These are phyloP conservation scores for Dascillus cervinus DNA, from an alignment of 2,888 invertebrate genomes.

Conservation along the genomic window DNA sequence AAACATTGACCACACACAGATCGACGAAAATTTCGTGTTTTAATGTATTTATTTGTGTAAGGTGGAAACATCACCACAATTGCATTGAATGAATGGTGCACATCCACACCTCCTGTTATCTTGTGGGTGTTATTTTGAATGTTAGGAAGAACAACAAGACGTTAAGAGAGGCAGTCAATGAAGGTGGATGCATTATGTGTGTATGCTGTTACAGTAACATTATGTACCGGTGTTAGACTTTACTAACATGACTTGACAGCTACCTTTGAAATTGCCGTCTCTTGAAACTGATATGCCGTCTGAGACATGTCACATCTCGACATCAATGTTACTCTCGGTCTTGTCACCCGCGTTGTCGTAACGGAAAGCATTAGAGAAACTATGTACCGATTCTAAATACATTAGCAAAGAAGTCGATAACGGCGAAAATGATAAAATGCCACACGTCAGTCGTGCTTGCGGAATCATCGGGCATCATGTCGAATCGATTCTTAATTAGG, in stretches of 20 bases:
- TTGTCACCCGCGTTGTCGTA: slow-evolving; percentile 23
- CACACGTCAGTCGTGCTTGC: background rate
- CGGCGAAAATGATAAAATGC: background rate
- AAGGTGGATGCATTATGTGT: slow-evolving; percentile 16
- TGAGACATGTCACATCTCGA: slow-evolving; percentile 24
- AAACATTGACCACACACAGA: no score
- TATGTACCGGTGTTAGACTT: slow-evolving; percentile 23
- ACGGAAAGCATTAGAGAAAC: slow-evolving; percentile 7
- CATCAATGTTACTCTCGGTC: slow-evolving; percentile 23
- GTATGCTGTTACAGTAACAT: slow-evolving; percentile 24
- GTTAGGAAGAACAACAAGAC: no score
- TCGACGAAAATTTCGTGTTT: no score
- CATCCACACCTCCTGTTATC: no score
- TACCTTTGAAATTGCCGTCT: slow-evolving; percentile 32
- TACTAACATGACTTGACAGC: slow-evolving; percentile 35
- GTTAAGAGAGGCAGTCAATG: no score
- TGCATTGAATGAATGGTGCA: no score
- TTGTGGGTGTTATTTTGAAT: no score
- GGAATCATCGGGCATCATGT: slow-evolving; percentile 16
- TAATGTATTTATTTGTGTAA: no score
- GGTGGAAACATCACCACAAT: no score
- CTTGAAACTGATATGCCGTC: slow-evolving; percentile 25
- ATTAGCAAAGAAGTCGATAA: background rate
- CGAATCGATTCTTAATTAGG: slow-evolving; percentile 29
- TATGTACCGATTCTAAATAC: background rate